phyloP scores from a whole-genome alignment of 1,140 invertebrate species.

The Paraescarpia echinospica region DNA sequence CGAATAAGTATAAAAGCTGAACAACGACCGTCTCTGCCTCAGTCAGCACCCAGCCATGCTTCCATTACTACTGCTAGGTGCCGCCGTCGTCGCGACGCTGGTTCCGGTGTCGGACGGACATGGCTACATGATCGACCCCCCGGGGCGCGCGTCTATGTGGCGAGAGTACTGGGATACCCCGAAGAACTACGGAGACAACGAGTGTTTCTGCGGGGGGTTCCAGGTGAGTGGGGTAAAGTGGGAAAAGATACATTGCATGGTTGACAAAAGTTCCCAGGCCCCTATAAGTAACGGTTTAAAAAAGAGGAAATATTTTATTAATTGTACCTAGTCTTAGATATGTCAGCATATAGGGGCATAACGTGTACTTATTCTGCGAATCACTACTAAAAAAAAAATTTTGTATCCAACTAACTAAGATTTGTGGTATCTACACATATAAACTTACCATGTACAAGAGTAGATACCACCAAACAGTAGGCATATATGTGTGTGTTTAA shows the following conservation, averaged over 20 bases:
- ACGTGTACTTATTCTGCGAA: no score
- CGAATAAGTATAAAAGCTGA: neutral
- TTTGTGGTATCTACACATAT: no score
- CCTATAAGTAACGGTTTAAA: no score
- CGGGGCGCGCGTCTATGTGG: conserved; percentile 81
- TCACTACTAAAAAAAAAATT: no score
- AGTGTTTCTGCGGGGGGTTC: conserved; percentile 86
- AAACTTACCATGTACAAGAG: no score
- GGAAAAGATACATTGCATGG: no score
- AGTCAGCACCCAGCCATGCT: neutral
- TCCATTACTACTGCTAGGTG: neutral
- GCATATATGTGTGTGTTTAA: neutral
- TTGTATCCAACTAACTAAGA: no score
- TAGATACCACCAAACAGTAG: no score
- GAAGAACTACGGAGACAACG: conserved; percentile 85
- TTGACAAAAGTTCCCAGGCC: no score
- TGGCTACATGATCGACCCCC: conserved; percentile 81
- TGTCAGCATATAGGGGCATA: no score
- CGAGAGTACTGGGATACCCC: conserved; percentile 74
- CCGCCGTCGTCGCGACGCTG: neutral
- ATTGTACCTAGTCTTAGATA: no score
- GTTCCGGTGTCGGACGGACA: conserved; percentile 57
- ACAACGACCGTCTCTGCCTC: neutral
- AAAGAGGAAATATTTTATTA: no score
- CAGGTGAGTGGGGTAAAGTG: conserved; percentile 63